Base-by-base conservation (phyloP, 2,113 vertebrate genomes). In the Synchiropus splendidus region DNA sequence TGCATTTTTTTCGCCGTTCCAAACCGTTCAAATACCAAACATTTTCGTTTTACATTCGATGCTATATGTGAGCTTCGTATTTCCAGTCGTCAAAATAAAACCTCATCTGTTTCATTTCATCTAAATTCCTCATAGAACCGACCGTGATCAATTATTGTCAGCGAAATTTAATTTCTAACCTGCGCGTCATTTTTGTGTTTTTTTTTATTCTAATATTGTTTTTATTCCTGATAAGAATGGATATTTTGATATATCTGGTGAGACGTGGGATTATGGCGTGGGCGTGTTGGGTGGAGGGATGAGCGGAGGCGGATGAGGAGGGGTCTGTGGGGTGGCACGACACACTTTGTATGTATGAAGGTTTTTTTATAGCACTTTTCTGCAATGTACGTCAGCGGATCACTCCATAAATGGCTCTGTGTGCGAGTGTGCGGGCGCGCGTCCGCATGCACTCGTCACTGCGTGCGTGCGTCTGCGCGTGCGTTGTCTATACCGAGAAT, bases 351-450 rank as follows among this genome's bases (percentile, higher is more conserved):
- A 85, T 86, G 83, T 84, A 86, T 80, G 83, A 85, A 83, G 78
- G 79, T 81, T 83, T 85, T 85, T 86, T 83, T 83, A 84, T 83
- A 85, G 85, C 84, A 86, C 83, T 87, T 86, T 80, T 86, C 86
- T 87, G 86, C 86, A 87, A 87, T 86, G 83, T 87, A 87, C 86
- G 86, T 86, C 86, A 87, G 85, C 79, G 82, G 83, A 86, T 83
- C 81, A 79, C 76, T 86, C 86, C 86, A 85, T 87, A 87, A 86
- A 87, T 84, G 86, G 84, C 77, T 79, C 70, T 87, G 83, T 53
- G 61, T 56, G 74, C 42, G 67, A 51, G 54, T 78, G 74, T 80
- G 72, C 77, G 72, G 72, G 70, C 68, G 73, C 74, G 75, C 71
- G 42, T 40, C 61, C 42, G 61, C 48, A 35, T 53, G 67, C 64